These are phyloP conservation scores for Stramonita haemastoma DNA, from an alignment of 2,888 invertebrate species.

Conservation along the genomic window DNA sequence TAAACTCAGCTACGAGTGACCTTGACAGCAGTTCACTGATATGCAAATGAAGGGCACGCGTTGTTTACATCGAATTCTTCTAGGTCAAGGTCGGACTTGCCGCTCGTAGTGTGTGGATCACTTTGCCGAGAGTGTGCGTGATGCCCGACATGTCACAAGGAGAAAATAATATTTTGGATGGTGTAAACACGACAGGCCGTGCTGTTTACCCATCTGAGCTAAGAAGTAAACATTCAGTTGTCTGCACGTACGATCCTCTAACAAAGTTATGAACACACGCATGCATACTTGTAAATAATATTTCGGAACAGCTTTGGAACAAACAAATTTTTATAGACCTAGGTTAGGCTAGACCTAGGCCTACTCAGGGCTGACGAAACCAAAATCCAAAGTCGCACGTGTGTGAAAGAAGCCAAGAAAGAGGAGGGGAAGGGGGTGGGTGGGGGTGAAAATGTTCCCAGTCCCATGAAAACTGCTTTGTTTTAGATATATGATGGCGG, in stretches of 20 bases:
- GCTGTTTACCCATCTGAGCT: not conserved
- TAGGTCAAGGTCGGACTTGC: constrained; percentile 55
- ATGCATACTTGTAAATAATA: not conserved
- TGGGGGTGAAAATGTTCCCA: not conserved
- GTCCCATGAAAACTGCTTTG: no score
- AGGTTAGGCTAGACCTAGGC: no score
- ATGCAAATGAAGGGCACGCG: constrained; percentile 58
- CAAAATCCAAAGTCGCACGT: no score
- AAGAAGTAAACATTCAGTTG: not conserved
- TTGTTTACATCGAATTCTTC: constrained; percentile 61
- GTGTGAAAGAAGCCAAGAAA: not conserved
- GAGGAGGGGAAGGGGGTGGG: not conserved
- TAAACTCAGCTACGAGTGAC: constrained; percentile 49
- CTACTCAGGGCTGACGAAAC: no score
- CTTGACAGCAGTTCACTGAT: constrained; percentile 53
- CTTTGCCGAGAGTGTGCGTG: not conserved
- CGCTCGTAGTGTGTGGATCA: not conserved
- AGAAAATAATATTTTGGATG: not conserved
- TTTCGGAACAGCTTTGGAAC: not conserved
- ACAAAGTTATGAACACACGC: not conserved
- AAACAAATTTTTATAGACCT: no score
- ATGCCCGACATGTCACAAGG: not conserved
- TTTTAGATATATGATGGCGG: no score
- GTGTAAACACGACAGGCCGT: not conserved
- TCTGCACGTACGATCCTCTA: not conserved